Base-by-base conservation (phyloP, 2,888 invertebrate species). In the Leptopilina myrica region DNA sequence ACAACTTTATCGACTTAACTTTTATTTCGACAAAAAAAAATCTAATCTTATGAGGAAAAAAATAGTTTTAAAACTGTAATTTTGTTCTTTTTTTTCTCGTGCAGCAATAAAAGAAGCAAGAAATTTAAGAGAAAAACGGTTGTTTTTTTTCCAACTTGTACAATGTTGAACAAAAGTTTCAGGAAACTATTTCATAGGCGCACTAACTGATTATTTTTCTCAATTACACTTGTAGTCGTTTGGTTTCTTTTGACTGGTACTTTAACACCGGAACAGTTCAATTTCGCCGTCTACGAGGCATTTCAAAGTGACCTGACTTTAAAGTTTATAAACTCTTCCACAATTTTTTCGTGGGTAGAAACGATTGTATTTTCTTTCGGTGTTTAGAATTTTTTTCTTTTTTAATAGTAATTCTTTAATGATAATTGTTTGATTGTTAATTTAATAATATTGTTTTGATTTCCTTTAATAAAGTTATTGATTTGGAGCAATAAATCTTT, bases 231-330 rank as follows among this genome's bases (percentile, higher is more conserved):
- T 7, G 59, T 7, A 59, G 59, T 59, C 59, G 59, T 59, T 59
- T 59, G 59, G 5, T 15, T 59, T 59, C 59, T 59, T 59, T 59
- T 59, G 59, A 59, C 59, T 59, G 15, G 59, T 59, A 59, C 59
- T 59, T 59, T 59, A 59, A 59, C 59, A 59, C 59, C 59, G 59
- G 59, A 59, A 59, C n/a, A 59, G 59, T 59, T 59, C 59, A 59
- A 59, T 59, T 59, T 59, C 15, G 59, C n/a, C n/a, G 59, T 59
- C 59, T 59, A 59, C 59, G 15, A 59, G 59, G 59, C 59, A 59
- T 59, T 59, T 59, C 59, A 59, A 59, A 59, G n/a, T 59, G 59
- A 59, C 59, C 59, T n/a, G 59, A n/a, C 59, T 59, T 5, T 14
- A 59, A 59, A 59, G n/a, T 59, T 59, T 15, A 59, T 15, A 59